phyloP scores from a whole-genome alignment of 2,113 vertebrate genomes.

The Toxotes chatareus region DNA sequence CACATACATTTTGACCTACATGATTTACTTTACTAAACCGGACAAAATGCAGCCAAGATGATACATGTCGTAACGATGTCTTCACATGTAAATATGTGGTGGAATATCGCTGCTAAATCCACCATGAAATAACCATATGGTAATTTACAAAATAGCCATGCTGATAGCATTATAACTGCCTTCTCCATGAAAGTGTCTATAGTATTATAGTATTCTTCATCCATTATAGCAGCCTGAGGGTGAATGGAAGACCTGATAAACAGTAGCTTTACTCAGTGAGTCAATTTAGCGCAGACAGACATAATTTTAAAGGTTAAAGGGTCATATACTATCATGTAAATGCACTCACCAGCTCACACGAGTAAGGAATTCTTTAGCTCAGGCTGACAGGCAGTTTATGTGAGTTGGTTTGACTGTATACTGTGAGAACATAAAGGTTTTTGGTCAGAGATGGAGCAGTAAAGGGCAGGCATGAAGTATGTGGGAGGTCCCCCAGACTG shows the following conservation, averaged over 20 bases:
- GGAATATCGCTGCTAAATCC: conserved; percentile 9
- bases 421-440: conserved; percentile 43
- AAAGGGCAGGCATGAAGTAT: background rate
- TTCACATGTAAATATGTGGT: background rate
- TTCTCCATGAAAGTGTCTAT: conserved; percentile 11
- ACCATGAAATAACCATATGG: conserved; percentile 35
- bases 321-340: conserved; percentile 20
- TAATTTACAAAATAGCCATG: conserved; percentile 29
- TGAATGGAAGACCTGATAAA: conserved; percentile 9
- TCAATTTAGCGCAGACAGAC: conserved; percentile 11
- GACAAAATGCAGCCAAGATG: background rate
- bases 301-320: conserved; percentile 30
- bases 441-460: conserved; percentile 23
- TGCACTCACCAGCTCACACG: background rate
- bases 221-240: conserved; percentile 25
- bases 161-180: background rate
- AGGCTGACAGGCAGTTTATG: conserved; percentile 52
- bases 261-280: conserved; percentile 23
- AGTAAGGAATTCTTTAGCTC: conserved; percentile 33
- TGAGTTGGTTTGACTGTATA: conserved; percentile 56
- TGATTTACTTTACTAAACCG: background rate
- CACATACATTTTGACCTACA: background rate
- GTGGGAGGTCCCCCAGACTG: conserved; percentile 56
- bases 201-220: conserved; percentile 5
- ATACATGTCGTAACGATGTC: background rate